Conservation (phyloP, 2,113 vertebrate genomes). For the Nyctereutes procyonoides region DNA sequence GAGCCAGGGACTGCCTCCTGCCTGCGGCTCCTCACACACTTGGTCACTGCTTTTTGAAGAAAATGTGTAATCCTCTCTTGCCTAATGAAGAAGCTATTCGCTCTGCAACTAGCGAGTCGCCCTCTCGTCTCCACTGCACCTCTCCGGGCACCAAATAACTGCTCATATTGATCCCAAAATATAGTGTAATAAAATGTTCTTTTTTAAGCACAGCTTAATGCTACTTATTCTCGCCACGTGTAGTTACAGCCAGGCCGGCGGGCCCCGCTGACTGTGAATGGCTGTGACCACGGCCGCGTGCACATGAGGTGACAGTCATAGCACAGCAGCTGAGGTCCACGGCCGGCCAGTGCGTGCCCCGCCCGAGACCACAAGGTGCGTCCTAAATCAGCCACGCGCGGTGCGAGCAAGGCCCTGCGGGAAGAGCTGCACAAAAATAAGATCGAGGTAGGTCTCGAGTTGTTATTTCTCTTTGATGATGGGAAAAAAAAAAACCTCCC, state of each 20-base stretch:
- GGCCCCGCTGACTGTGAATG: not conserved
- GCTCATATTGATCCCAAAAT: not conserved
- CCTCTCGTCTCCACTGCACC: not conserved
- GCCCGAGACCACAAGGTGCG: no score
- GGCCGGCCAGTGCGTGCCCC: no score
- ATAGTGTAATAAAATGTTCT: not conserved
- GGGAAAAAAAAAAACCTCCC: no score
- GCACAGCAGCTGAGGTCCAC: no score
- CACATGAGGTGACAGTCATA: rapidly evolving
- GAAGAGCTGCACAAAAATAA: no score
- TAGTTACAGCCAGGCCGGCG: not conserved
- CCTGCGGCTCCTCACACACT: no score
- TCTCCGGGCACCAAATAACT: not conserved
- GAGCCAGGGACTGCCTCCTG: no score
- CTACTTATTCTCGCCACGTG: not conserved
- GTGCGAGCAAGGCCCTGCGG: no score
- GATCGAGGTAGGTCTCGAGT: no score
- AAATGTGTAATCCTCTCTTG: not conserved
- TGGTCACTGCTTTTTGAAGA: not conserved
- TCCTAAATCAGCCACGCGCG: no score
- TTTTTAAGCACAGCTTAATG: not conserved
- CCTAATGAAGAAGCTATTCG: not conserved
- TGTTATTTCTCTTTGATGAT: no score
- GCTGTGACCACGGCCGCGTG: not conserved
- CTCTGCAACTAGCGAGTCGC: not conserved